Evolutionary conservation across 2,888 invertebrate species (phyloP), one percentile per base, ranked within the genome.

Genomic region (Halictus ligatus): DNA sequence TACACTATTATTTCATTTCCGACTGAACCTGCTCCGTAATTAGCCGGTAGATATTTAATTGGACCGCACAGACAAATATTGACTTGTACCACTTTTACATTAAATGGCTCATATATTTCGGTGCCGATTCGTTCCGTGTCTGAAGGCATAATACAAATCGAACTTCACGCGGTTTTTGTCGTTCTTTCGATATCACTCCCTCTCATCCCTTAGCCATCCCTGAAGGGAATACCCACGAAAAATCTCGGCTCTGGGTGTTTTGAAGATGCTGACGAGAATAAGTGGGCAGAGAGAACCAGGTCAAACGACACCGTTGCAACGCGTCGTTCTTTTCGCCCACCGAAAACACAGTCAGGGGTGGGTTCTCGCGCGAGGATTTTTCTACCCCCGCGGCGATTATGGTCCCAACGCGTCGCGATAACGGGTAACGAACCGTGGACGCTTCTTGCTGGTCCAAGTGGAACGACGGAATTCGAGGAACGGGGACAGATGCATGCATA

Each of bases 201-300:
- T n/a, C 25, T 60, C 25, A 4, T 60, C 25, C 25, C 60, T n/a
- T 60, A 35, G 13, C 8, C 67, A 13, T 50, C 58, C 21, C 13
- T 40, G 40, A 50, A 21, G 43, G 81, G 25, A 84, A 71, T 29
- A 48, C 74, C 25, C 78, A 15, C 29, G 40, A 64, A 73, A 89
- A 87, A 87, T 84, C 83, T 83, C 76, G 81, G 29, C 18, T 50
- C 60, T 78, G 76, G 79, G 78, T 87, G 83, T 89, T 75, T 79
- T 64, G 40, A 74, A 58, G 78, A 73, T 69, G 73, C 67, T 75
- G 86, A 78, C 86, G 74, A 25, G 35, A 58, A 84, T 81, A 83
- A 89, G 81, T 64, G 78, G 67, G 25, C 85, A 60, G 69, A 60
- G 12, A 60, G 54, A 89, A 88, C 72, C 84, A 75, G 89, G 86